Base-by-base conservation (phyloP, 1,140 invertebrate genomes). In the Rhyacophila brunnea region DNA sequence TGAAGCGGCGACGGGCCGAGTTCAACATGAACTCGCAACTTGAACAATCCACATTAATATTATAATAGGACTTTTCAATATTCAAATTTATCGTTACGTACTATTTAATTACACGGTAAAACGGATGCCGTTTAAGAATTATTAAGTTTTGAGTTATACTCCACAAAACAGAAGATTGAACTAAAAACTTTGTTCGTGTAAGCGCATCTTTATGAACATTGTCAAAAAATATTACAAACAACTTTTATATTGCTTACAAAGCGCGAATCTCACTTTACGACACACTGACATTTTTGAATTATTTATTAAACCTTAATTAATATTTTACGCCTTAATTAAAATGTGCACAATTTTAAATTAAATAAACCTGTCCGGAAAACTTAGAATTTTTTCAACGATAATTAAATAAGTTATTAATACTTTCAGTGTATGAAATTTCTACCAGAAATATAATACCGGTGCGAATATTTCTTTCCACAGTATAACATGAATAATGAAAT, bases 111-210 rank as follows among this genome's bases (percentile, higher is more conserved):
- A 15, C 11, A 15, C 18, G 43, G n/a, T 6, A 6, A 34, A 49
- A 59, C 57, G 57, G 57, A 59, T 59, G 44, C 57, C 57, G 57
- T 59, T 59, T 38, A 59, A 47, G 23, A 51, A 28, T 38, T n/a
- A n/a, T n/a, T 28, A 20, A 38, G 40, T 59, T 59, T 59, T 59
- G 57, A 59, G 49, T 53, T 45, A 46, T 28, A 28, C 23, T 28
- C 23, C 49, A 59, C 57, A 59, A 59, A 59, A 59, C 57, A 53
- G 40, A 52, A 7, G 23, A 58, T 15, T 44, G 36, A 55, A 10
- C 32, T 46, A 55, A 46, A n/a, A 28, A 28, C 23, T 28, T 28
- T 28, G 23, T 28, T 28, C 23, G 23, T 28, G 23, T 28, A 28
- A 28, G 38, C 11, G 15, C 38, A 40, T 40, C 11, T 3, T 3